Base-by-base conservation (phyloP, 2,888 invertebrate species). In the Melanostoma mellinum region DNA sequence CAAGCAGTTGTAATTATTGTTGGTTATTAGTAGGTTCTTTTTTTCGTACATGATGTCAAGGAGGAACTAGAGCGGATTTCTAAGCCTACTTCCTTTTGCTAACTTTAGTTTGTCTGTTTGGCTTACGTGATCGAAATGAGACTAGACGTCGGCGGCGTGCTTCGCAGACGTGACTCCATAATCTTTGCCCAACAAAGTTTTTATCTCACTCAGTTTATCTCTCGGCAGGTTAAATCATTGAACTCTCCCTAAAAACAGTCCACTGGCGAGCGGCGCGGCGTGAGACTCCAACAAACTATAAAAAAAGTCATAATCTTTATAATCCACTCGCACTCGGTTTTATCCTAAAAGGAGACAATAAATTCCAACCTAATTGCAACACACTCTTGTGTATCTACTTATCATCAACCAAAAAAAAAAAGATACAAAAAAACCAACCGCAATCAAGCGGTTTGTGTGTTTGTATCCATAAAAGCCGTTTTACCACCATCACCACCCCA, bases 241-340 rank as follows among this genome's bases (percentile, higher is more conserved):
- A 20, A 20, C 20, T 20, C 20, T 20, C 20, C 20, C 20, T 20
- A 20, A 20, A 20, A 20, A 20, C 20, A 20, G 20, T 1, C 20
- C 1, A 20, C 20, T 42, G 42, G 42, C 42, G 6, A 9, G 42
- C 42, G 2, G 9, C 9, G 42, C 9, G 6, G 20, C 20, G 20
- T 20, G 20, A 20, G 42, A 42, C 42, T 1, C 2, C 9, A 42
- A 6, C 42, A 42, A 42, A 42, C 9, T 42, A 9, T 40, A 6
- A 53, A 10, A 53, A 42, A 33, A 33, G 9, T 0, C 38, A 55
- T 84, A 79, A 84, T 84, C 84, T 84, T 84, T 84, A 84, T 84
- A 84, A 84, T 84, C 79, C 84, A 60, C 65, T 53, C 32, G 58
- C 77, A 65, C 77, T 30, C 65, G 61, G 79, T 84, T 75, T 84